These are phyloP conservation scores for Tethea ocularis DNA, from an alignment of 2,888 invertebrate species.

Conservation along the genomic window DNA sequence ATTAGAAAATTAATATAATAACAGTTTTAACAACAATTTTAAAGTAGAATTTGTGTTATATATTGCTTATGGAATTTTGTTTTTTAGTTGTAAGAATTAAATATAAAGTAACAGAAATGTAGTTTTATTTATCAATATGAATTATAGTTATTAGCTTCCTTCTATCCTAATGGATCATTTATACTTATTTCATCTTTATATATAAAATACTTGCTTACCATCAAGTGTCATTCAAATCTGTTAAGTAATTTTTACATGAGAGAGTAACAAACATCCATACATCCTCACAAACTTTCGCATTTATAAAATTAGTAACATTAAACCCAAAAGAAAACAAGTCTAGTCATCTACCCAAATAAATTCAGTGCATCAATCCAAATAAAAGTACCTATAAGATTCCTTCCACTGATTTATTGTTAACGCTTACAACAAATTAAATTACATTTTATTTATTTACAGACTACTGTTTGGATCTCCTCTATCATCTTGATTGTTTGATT, in stretches of 20 bases:
- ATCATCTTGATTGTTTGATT: slow-evolving; percentile 16
- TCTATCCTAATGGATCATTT: too few relatives aligned
- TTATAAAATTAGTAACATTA: too few relatives aligned
- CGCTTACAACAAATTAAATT: slow-evolving; percentile 53
- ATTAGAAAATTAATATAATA: neutral
- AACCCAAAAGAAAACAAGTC: too few relatives aligned
- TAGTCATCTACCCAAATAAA: too few relatives aligned
- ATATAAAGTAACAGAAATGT: slow-evolving; percentile 27
- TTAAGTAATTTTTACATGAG: too few relatives aligned
- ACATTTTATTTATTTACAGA: slow-evolving; percentile 57
- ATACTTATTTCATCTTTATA: too few relatives aligned
- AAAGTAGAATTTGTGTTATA: slow-evolving; percentile 65
- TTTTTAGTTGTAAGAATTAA: slow-evolving; percentile 62
- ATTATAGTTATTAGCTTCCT: too few relatives aligned
- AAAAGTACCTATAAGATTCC: neutral
- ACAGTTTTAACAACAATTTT: slow-evolving; percentile 27
- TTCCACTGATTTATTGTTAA: slow-evolving; percentile 42
- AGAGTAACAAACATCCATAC: too few relatives aligned
- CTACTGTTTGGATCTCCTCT: slow-evolving; percentile 25
- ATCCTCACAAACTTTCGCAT: too few relatives aligned
- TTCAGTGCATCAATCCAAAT: too few relatives aligned
- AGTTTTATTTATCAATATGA: slow-evolving; percentile 14
- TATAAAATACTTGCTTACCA: too few relatives aligned
- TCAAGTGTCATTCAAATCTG: too few relatives aligned
- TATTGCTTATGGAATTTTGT: slow-evolving; percentile 54